Conservation (phyloP, 2,888 invertebrate genomes). For the Cerastoderma edule region DNA sequence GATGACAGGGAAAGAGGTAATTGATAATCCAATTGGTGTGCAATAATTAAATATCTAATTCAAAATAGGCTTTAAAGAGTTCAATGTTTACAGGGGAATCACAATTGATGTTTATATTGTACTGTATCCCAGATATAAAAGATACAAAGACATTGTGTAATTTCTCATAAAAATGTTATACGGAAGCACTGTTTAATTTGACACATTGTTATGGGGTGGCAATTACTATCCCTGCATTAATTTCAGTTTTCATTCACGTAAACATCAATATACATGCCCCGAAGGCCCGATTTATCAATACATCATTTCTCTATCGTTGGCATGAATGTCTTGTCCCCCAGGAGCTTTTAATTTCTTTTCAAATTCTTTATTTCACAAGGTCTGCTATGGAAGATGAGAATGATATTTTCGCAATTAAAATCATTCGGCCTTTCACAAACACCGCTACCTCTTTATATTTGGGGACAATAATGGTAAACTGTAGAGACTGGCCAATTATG, state of each 20-base stretch:
- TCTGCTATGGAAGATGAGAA: conserved; percentile 49
- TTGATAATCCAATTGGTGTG: too few relatives aligned
- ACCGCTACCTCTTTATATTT: conserved; percentile 36
- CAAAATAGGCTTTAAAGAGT: too few relatives aligned
- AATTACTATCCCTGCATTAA: conserved; percentile 18
- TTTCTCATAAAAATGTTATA: conserved; percentile 19
- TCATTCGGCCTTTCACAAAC: conserved; percentile 32
- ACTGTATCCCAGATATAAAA: conserved; percentile 13
- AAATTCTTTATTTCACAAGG: conserved; percentile 46
- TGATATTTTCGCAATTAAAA: conserved; percentile 56
- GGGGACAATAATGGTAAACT: conserved; percentile 56
- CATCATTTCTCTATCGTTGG: conserved; percentile 39
- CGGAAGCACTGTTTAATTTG: conserved; percentile 18
- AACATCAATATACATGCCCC: conserved; percentile 42
- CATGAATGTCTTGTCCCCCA: conserved; percentile 13
- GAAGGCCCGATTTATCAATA: conserved; percentile 44
- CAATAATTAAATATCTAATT: too few relatives aligned
- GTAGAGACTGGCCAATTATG: conserved; percentile 57
- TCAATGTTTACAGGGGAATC: too few relatives aligned
- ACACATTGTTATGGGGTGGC: conserved; percentile 23
- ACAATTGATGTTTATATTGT: too few relatives aligned
- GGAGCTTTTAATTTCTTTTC: conserved; percentile 50
- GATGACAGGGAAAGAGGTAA: too few relatives aligned
- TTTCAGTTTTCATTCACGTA: conserved; percentile 21
- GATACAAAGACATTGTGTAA: conserved; percentile 18